phyloP scores from a whole-genome alignment of 2,113 vertebrate species.

The Neodon shergylaensis region DNA sequence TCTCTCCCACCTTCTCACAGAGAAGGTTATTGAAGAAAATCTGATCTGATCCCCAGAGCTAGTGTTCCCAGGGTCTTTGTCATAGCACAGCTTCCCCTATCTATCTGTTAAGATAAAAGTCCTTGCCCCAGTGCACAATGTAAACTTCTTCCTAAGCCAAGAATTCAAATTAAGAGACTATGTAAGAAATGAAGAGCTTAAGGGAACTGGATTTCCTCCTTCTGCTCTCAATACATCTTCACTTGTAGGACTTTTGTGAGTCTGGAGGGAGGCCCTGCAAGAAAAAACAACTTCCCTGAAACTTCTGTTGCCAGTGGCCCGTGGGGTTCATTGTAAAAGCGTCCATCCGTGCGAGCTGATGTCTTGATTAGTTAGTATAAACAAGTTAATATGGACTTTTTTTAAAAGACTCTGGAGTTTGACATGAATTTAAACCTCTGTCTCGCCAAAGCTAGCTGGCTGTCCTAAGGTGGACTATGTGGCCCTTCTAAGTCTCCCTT shows the following conservation, averaged over 20 bases:
- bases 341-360: not conserved
- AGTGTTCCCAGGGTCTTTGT: not conserved
- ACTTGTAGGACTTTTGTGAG: not conserved
- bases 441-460: not conserved
- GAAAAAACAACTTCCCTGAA: not conserved
- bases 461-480: not conserved
- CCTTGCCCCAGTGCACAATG: not conserved
- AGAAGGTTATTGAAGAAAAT: not conserved
- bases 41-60: not conserved
- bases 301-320: not conserved
- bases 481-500: not conserved
- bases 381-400: not conserved
- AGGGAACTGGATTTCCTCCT: not conserved
- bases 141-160: not conserved
- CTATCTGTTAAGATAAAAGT: not conserved
- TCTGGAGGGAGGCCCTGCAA: not conserved
- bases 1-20: not conserved
- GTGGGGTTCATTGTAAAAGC: not conserved
- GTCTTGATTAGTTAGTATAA: slow-evolving; percentile 30
- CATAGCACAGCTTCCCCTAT: not conserved
- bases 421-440: not conserved
- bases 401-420: not conserved
- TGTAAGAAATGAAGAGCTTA: not conserved
- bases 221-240: not conserved
- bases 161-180: not conserved